Evolutionary conservation across 2,113 vertebrate species (phyloP).

Genomic region (Tyrannus savana): DNA sequence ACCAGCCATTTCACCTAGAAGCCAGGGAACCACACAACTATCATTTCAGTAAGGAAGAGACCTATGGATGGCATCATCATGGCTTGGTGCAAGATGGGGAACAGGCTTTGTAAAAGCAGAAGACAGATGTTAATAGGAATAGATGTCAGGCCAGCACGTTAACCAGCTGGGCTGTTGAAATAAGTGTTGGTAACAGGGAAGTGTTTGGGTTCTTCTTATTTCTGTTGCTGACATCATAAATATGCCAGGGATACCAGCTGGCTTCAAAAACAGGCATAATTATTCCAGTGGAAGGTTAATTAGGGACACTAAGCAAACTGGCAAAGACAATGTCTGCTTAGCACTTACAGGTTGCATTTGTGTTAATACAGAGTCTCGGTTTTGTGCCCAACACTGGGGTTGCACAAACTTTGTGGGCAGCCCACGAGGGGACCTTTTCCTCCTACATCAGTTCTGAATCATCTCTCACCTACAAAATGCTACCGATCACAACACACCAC

Average conservation of each 20-base stretch:
- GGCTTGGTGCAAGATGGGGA: not conserved
- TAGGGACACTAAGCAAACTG: not conserved
- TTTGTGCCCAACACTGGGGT: not conserved
- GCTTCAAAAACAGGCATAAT: not conserved
- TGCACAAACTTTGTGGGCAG: not conserved
- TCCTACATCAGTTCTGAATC: not conserved
- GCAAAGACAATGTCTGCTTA: not conserved
- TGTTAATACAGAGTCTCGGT: not conserved
- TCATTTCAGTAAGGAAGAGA: not conserved
- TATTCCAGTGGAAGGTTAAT: not conserved
- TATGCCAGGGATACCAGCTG: not conserved
- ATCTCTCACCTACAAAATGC: not conserved
- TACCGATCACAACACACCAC: not conserved
- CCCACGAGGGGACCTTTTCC: not conserved
- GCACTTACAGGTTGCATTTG: not conserved
- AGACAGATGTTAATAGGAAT: not conserved
- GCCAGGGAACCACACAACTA: not conserved
- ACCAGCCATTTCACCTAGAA: not conserved
- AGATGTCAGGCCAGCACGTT: not conserved
- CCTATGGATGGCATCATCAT: not conserved
- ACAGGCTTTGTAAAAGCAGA: not conserved
- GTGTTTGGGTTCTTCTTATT: not conserved
- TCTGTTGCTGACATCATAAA: not conserved
- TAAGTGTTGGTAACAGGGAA: not conserved
- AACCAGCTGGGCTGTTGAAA: not conserved